A percentile compares a stretch with the other conserved stretches of the same genome.
phyloP scores from a whole-genome alignment of 1,140 invertebrate species.

The Drosophila bocqueti region DNA sequence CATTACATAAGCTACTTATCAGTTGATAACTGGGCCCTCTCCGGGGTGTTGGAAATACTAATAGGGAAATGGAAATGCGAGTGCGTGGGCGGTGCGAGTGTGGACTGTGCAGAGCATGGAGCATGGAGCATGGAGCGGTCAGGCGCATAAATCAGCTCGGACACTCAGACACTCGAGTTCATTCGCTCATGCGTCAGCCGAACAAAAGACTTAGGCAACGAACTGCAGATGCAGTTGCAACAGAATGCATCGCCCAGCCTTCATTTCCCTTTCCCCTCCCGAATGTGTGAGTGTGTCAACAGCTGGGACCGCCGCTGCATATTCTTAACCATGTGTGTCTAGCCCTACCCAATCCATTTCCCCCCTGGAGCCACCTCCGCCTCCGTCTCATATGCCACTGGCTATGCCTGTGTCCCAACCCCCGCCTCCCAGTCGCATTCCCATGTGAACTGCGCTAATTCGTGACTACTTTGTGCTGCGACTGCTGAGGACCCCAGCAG shows the following conservation, averaged over 20 bases:
- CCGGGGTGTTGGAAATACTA: slow-evolving; percentile 58
- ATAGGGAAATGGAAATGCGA: slow-evolving; percentile 55
- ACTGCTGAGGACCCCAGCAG: slow-evolving; percentile 43
- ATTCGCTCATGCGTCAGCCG: slow-evolving; percentile 73
- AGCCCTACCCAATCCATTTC: slow-evolving; percentile 28
- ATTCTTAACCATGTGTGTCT: slow-evolving; percentile 67
- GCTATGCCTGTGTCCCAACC: neutral
- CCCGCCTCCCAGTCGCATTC: slow-evolving; percentile 13
- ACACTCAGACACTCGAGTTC: slow-evolving; percentile 60
- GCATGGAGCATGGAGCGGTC: slow-evolving; percentile 36
- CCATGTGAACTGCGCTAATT: slow-evolving; percentile 75
- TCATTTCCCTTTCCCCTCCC: slow-evolving; percentile 14
- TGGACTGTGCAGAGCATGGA: slow-evolving; percentile 38
- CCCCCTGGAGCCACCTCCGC: neutral
- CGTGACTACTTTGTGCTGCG: slow-evolving; percentile 76
- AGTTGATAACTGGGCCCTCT: slow-evolving; percentile 75
- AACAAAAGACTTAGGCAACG: slow-evolving; percentile 82
- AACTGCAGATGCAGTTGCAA: slow-evolving; percentile 69
- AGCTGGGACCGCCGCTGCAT: slow-evolving; percentile 62
- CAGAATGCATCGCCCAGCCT: slow-evolving; percentile 62
- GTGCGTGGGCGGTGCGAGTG: slow-evolving; percentile 64
- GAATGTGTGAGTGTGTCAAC: slow-evolving; percentile 55
- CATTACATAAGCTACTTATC: slow-evolving; percentile 83
- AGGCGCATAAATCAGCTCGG: slow-evolving; percentile 76
- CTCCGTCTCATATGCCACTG: neutral